These are phyloP conservation scores for Aricia artaxerxes DNA, from an alignment of 2,888 invertebrate species.

Conservation along the genomic window DNA sequence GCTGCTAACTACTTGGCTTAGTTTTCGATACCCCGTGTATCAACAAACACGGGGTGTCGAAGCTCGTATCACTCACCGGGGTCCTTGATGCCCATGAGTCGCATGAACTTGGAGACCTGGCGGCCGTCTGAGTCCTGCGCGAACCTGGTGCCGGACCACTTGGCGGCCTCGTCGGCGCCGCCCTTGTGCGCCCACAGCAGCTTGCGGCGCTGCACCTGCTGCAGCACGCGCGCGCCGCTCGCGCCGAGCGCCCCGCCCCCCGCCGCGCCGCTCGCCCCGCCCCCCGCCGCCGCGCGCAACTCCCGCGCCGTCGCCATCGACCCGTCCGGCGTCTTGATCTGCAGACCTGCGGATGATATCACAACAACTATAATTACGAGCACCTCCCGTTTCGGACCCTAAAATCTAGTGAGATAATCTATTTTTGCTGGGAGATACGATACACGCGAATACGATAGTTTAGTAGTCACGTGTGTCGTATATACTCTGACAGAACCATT, in stretches of 20 bases:
- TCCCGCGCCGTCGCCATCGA: constrained; percentile 80
- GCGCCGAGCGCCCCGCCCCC: constrained; percentile 77
- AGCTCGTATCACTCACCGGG: constrained; percentile 53
- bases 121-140: constrained; percentile 95
- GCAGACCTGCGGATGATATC: constrained; percentile 57
- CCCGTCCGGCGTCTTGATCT: constrained; percentile 77
- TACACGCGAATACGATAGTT: too few relatives aligned
- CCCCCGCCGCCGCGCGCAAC: constrained; percentile 73
- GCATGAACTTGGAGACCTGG: constrained; percentile 96
- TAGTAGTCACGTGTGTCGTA: too few relatives aligned
- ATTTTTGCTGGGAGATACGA: too few relatives aligned
- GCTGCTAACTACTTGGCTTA: too few relatives aligned
- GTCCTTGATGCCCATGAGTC: constrained; percentile 96
- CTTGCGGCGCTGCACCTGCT: constrained; percentile 77
- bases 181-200: constrained; percentile 93
- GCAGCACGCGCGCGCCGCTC: constrained; percentile 44
- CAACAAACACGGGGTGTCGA: too few relatives aligned
- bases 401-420: too few relatives aligned
- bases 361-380: not conserved
- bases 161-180: constrained; percentile 73
- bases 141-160: constrained; percentile 93
- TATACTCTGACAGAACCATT: too few relatives aligned
- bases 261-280: constrained; percentile 52
- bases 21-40: too few relatives aligned
- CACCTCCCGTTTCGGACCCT: not conserved